Evolutionary conservation across 92 coral and sea anemone species (phyloP), one percentile per base, ranked within the genome.

Genomic region (Bergia puertoricense): DNA sequence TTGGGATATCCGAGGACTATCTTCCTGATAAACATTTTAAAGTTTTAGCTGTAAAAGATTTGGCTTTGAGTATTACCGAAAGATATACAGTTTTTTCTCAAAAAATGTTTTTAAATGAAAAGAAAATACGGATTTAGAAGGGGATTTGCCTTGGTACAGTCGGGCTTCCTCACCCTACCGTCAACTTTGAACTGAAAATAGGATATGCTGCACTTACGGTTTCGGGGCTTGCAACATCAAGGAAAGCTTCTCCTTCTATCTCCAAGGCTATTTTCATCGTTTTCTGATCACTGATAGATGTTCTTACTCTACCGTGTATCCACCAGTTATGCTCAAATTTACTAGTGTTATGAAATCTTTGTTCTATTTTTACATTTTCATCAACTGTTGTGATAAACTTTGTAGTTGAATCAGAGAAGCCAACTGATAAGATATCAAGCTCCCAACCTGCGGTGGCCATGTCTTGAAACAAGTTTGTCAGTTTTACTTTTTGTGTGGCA

Each of bases 241-340:
- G 1, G 5, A 72, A 36, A 39, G 76, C 76, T 72, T 72, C 76
- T 72, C 76, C 76, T 36, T 72, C 76, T 13, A 36, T 10, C 16
- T 72, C 43, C 76, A 72, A 72, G 42, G 76, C 38, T 18, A 72
- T 14, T 72, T 39, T 72, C 41, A 1, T 37, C 76, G 1, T 22
- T 23, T 72, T 39, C 41, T 72, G 76, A 37, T 72, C 18, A 72
- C 43, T 9, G 2, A 72, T 15, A 37, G 76, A 72, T 37, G 76
- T 16, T 37, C 16, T 36, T 37, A 36, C 41, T 36, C 15, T 72
- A 1, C 76, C 76, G 3, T 14, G 76, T n/a, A 90, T 40, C 92
- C 92, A 90, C 81, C 71, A 38, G 51, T 90, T 86, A 78, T 71
- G 81, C 1, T 14, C 18, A 8, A 90, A 79, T 3, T 75, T 56